Conservation (phyloP, 2,888 invertebrate genomes). For the Portevinia maculata region DNA sequence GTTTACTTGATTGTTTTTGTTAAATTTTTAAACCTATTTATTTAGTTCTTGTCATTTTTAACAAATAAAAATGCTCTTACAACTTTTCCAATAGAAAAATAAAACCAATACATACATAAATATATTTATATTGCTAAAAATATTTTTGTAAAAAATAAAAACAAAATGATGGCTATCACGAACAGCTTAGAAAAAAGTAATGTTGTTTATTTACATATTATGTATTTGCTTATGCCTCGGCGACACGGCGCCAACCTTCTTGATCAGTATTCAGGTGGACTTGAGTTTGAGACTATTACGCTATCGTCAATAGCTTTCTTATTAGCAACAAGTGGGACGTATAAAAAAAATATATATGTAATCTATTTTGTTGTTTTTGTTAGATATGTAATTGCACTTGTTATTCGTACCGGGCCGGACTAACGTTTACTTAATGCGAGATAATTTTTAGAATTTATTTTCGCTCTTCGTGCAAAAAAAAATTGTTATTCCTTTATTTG, state of each 20-base stretch:
- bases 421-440: constrained; percentile 25
- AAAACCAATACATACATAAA: constrained; percentile 9
- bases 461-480: neutral
- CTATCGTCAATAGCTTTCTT: constrained; percentile 6
- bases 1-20: constrained; percentile 66
- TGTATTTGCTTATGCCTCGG: neutral
- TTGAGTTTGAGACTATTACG: constrained; percentile 24
- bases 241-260: neutral
- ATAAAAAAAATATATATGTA: neutral
- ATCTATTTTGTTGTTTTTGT: constrained; percentile 38
- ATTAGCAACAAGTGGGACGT: constrained; percentile 45
- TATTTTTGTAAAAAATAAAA: constrained; percentile 67
- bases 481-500: constrained; percentile 38
- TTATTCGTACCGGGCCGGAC: constrained; percentile 9
- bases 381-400: constrained; percentile 46
- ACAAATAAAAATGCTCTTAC: constrained; percentile 23
- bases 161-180: constrained; percentile 49
- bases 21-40: constrained; percentile 48
- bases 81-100: constrained; percentile 10
- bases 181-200: constrained; percentile 37
- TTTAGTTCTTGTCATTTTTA: constrained; percentile 46
- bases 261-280: constrained; percentile 14
- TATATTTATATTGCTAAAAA: constrained; percentile 35
- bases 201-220: constrained; percentile 8
- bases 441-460: constrained; percentile 37